Conservation (phyloP, 2,888 invertebrate genomes). For the Sinodicranocentrus sp. region DNA sequence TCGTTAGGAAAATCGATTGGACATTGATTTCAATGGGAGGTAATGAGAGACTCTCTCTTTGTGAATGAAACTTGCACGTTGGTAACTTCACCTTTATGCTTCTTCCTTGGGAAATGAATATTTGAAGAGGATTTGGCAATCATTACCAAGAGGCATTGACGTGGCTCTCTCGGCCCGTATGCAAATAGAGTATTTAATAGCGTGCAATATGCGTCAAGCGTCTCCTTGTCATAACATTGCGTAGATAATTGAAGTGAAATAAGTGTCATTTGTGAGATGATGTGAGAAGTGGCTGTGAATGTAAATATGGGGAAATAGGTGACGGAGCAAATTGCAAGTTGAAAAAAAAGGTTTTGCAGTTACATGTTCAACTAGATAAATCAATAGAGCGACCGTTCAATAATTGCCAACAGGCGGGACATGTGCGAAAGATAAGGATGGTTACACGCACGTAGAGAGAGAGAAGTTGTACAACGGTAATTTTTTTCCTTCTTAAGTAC, state of each 20-base stretch:
- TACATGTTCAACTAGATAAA: neutral
- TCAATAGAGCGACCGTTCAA: no score
- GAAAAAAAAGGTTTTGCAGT: neutral
- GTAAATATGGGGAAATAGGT: neutral
- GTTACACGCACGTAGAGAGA: neutral
- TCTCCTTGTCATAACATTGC: conserved; percentile 40
- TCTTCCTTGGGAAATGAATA: no score
- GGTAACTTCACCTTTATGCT: no score
- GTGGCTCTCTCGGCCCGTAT: no score
- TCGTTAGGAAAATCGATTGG: conserved; percentile 19
- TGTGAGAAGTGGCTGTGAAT: neutral
- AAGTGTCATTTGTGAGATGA: conserved; percentile 15
- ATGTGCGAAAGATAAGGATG: no score
- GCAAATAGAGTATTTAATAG: no score
- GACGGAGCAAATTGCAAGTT: neutral
- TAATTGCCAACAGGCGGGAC: no score
- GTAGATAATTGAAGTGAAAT: conserved; percentile 35
- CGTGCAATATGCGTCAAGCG: no score
- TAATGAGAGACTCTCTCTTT: conserved; percentile 8
- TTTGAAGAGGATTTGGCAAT: no score
- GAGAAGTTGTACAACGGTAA: neutral
- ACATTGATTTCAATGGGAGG: conserved; percentile 48
- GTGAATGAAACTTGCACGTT: no score
- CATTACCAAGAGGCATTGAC: no score
- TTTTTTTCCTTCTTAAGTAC: neutral